These are phyloP conservation scores for Amblyjoppa proteus DNA, from an alignment of 2,888 invertebrate genomes.

Conservation along the genomic window DNA sequence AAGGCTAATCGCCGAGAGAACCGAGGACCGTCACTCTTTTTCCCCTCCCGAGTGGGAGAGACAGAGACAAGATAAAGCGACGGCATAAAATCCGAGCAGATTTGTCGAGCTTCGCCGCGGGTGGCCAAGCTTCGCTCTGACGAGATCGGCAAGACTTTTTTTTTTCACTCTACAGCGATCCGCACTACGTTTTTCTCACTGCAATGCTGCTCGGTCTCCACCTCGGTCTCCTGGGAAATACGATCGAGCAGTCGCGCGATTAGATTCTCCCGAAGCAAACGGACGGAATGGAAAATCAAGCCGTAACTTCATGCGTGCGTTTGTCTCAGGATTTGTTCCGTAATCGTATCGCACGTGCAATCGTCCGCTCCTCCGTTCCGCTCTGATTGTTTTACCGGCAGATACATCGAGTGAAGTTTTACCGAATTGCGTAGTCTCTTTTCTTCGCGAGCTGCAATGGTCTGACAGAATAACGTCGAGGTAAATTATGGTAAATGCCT, in stretches of 20 bases:
- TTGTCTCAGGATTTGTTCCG: background rate
- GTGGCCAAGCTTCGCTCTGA: background rate
- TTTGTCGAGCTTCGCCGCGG: slow-evolving; percentile 29
- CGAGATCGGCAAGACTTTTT: slow-evolving; percentile 16
- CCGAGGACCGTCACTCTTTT: background rate
- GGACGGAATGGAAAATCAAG: slow-evolving; percentile 24
- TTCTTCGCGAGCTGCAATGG: no score
- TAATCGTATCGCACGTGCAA: no score
- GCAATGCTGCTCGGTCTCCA: slow-evolving; percentile 23
- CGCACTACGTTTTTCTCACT: slow-evolving; percentile 32
- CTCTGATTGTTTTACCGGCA: no score
- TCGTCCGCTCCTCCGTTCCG: no score
- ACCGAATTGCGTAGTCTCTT: no score
- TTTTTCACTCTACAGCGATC: slow-evolving; percentile 17
- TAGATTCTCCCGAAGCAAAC: slow-evolving; percentile 26
- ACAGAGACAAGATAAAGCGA: background rate
- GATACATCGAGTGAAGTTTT: no score
- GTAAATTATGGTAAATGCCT: no score
- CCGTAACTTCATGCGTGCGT: background rate
- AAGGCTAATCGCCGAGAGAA: slow-evolving; percentile 75
- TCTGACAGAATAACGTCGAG: no score
- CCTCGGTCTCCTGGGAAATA: background rate
- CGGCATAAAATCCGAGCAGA: slow-evolving; percentile 37
- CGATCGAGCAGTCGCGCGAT: slow-evolving; percentile 13
- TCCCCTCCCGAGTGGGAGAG: background rate